Conservation (phyloP, 2,797 vertebrate species). For the Lateolabrax maculatus region DNA sequence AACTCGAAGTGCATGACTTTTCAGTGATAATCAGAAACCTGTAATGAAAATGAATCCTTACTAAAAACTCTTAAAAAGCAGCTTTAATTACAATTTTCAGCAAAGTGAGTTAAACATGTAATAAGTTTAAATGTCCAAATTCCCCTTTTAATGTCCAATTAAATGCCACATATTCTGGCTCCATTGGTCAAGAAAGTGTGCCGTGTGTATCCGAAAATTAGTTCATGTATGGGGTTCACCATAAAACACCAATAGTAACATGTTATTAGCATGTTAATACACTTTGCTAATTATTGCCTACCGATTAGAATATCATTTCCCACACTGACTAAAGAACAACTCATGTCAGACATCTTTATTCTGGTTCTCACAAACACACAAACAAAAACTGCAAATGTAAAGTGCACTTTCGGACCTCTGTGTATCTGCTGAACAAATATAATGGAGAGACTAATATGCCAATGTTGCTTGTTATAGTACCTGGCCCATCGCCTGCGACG, state of each 20-base stretch:
- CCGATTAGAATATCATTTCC: not conserved
- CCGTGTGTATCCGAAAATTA: not conserved
- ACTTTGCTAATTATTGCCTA: not conserved
- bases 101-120: too few species aligned
- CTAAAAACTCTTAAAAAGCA: too few species aligned
- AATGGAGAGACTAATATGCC: conserved; percentile 4
- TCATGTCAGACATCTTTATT: not conserved
- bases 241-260: too few species aligned
- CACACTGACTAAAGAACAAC: not conserved
- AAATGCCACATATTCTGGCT: not conserved
- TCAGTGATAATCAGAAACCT: not conserved
- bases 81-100: too few species aligned
- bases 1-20: too few species aligned
- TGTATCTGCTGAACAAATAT: conserved; percentile 41
- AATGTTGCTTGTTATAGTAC: conserved; percentile 76
- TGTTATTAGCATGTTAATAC: not conserved
- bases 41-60: too few species aligned
- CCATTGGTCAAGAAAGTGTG: too few species aligned
- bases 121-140: not conserved
- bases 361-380: not conserved
- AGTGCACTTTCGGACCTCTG: not conserved
- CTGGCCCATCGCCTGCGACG: conserved; percentile 96
- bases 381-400: conserved; percentile 24
- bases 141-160: not conserved
- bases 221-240: not conserved